A percentile compares a stretch with the other conserved stretches of the same genome.
These are phyloP conservation scores for Plagiodera versicolora DNA, from an alignment of 2,888 invertebrate species.

Conservation along the genomic window DNA sequence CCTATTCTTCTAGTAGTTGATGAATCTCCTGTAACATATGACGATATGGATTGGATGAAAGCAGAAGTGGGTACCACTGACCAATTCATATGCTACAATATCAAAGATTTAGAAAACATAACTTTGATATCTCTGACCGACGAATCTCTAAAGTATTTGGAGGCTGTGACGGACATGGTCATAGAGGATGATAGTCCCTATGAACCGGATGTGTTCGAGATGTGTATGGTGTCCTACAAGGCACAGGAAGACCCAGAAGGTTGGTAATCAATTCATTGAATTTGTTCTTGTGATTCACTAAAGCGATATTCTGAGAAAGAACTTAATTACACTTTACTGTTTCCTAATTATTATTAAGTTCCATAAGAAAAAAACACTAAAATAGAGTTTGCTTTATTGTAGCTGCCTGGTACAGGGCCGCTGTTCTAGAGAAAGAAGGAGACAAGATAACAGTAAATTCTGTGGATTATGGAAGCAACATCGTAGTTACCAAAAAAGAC, in stretches of 20 bases:
- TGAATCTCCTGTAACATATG: conserved; percentile 20
- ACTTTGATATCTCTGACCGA: conserved; percentile 27
- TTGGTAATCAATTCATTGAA: conserved; percentile 15
- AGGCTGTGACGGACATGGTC: conserved; percentile 14
- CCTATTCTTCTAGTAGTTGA: conserved; percentile 12
- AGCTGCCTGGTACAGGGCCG: conserved; percentile 44
- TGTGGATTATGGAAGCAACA: conserved; percentile 46
- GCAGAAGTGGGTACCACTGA: conserved; percentile 23
- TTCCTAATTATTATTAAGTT: no score
- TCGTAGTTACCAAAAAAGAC: conserved; percentile 26
- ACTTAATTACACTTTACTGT: no score
- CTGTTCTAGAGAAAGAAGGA: conserved; percentile 27
- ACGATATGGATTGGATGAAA: conserved; percentile 31
- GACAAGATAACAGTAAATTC: conserved; percentile 34
- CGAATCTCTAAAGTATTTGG: conserved; percentile 24
- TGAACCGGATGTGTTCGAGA: conserved; percentile 35
- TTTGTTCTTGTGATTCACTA: no score
- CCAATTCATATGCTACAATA: conserved; percentile 27
- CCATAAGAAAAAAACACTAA: no score
- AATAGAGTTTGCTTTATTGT: conserved; percentile 20
- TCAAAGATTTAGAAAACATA: conserved; percentile 25
- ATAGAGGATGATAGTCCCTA: conserved; percentile 33
- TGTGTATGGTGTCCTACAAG: conserved; percentile 42
- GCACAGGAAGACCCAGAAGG: conserved; percentile 30
- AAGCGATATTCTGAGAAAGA: no score